phyloP scores from a whole-genome alignment of 35 echinoderm and acorn worm species.

The Diadema setosum region DNA sequence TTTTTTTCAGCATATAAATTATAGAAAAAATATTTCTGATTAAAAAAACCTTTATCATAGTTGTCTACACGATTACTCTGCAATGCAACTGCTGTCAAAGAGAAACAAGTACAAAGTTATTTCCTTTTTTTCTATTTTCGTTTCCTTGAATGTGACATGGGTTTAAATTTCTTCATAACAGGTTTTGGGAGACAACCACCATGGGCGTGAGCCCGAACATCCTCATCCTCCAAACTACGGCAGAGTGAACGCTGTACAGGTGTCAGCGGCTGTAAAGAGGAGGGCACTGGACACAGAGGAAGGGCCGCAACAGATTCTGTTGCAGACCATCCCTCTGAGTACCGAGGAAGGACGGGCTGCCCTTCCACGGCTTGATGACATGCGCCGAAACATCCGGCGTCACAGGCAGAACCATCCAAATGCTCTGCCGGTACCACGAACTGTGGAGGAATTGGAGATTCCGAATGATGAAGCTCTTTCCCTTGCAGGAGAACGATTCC shows the following conservation, averaged over 20 bases:
- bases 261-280: background rate
- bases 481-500: no score
- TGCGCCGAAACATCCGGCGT: background rate
- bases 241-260: background rate
- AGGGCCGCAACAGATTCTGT: background rate
- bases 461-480: no score
- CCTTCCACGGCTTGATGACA: background rate
- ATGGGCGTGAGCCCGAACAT: background rate
- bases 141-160: no score
- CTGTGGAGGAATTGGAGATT: no score
- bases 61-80: no score
- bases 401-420: background rate
- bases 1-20: no score
- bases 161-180: no score
- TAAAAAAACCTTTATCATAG: no score
- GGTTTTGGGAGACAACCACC: background rate
- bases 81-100: no score
- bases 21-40: no score
- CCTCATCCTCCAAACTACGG: slow-evolving; percentile 5
- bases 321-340: background rate
- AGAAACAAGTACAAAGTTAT: no score
- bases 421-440: background rate
- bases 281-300: background rate
- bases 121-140: no score
- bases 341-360: background rate